Conservation (phyloP, 2,888 invertebrate species). For the Luperina testacea region DNA sequence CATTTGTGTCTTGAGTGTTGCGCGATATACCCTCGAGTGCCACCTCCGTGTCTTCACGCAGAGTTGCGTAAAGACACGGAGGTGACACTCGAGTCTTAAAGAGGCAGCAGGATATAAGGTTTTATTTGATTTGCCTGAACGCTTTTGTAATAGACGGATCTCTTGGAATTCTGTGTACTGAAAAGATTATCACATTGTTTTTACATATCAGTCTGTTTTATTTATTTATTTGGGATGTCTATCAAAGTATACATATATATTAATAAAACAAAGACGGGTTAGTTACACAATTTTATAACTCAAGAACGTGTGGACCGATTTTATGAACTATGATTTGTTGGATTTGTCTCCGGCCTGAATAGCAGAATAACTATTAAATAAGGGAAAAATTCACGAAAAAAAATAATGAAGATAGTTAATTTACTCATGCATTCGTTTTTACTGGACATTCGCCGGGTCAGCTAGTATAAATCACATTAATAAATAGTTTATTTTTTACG, state of each 20-base stretch:
- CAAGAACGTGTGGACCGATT: background rate
- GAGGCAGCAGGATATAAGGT: slow-evolving; percentile 27
- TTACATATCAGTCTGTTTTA: background rate
- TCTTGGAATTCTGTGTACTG: background rate
- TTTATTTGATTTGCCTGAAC: slow-evolving; percentile 33
- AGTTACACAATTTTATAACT: background rate
- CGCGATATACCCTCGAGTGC: slow-evolving; percentile 49
- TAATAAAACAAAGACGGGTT: no score
- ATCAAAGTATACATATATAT: no score
- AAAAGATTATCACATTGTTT: background rate
- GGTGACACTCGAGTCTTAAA: slow-evolving; percentile 19
- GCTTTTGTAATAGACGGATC: background rate
- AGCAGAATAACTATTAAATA: no score
- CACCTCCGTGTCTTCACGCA: slow-evolving; percentile 48
- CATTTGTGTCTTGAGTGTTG: slow-evolving; percentile 68
- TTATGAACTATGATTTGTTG: background rate
- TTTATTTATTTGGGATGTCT: background rate
- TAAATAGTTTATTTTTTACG: no score
- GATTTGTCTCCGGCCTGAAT: no score
- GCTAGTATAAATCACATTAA: no score
- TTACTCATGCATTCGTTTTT: background rate
- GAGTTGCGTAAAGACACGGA: no score
- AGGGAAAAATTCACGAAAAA: background rate
- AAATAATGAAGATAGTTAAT: background rate
- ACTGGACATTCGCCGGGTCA: no score